Evolutionary conservation across 2,888 invertebrate species (phyloP).

Genomic region (Shargacucullia verbasci): DNA sequence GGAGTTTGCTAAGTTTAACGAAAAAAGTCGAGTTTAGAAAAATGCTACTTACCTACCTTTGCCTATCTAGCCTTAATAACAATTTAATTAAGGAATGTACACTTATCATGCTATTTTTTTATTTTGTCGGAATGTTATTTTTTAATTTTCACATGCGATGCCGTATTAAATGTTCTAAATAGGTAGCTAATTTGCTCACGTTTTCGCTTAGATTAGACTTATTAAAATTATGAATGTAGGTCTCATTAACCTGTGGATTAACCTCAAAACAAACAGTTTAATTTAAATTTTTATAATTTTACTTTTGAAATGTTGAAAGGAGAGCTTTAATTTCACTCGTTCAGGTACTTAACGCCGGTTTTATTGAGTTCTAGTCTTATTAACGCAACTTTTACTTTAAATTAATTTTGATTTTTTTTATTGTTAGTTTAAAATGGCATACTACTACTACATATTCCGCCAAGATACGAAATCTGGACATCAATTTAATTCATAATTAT

Average conservation of each 20-base stretch:
- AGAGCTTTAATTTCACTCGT: background rate
- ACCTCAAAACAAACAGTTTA: slow-evolving; percentile 10
- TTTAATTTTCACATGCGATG: slow-evolving; percentile 10
- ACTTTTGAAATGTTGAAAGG: slow-evolving; percentile 1
- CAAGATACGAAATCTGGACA: too few relatives aligned
- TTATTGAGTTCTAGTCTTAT: background rate
- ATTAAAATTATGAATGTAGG: slow-evolving; percentile 27
- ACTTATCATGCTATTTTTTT: background rate
- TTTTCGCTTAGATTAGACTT: slow-evolving; percentile 10
- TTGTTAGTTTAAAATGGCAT: too few relatives aligned
- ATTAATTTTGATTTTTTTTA: background rate
- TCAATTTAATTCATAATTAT: too few relatives aligned
- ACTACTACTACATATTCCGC: too few relatives aligned
- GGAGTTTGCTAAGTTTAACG: too few relatives aligned
- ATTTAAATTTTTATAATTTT: slow-evolving; percentile 3
- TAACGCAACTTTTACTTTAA: background rate
- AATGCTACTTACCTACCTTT: too few relatives aligned
- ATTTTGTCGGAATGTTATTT: background rate
- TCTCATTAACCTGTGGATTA: slow-evolving; percentile 32
- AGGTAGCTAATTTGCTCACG: slow-evolving; percentile 21
- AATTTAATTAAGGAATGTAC: background rate
- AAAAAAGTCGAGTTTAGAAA: too few relatives aligned
- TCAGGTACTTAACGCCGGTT: background rate
- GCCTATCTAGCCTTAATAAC: too few relatives aligned
- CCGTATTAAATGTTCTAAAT: slow-evolving; percentile 10